phyloP scores from a whole-genome alignment of 2,113 vertebrate species.

The Parotia lawesii region DNA sequence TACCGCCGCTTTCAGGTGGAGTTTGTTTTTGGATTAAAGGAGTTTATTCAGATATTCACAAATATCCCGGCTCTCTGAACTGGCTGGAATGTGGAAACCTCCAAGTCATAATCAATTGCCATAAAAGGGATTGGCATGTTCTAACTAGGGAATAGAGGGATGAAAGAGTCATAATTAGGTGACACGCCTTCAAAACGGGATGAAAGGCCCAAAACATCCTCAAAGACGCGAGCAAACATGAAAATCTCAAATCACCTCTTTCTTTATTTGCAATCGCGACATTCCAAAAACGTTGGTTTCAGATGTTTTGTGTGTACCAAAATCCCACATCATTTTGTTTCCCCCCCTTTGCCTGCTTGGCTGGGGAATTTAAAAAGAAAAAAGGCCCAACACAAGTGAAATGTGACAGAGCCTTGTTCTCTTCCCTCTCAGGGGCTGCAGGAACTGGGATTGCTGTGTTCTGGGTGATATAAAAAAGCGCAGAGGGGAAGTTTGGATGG shows the following conservation, averaged over 20 bases:
- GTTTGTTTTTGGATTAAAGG: constrained; percentile 80
- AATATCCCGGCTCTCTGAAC: constrained; percentile 70
- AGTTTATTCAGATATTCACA: constrained; percentile 79
- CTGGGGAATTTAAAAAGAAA: neutral
- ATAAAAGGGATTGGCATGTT: constrained; percentile 59
- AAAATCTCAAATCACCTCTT: constrained; percentile 57
- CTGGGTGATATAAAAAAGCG: neutral
- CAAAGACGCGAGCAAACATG: constrained; percentile 3
- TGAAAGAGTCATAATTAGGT: constrained; percentile 72
- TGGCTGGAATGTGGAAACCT: constrained; percentile 71
- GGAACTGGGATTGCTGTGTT: neutral
- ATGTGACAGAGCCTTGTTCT: neutral
- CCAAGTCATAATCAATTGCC: constrained; percentile 70
- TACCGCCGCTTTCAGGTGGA: constrained; percentile 70
- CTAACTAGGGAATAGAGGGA: constrained; percentile 59
- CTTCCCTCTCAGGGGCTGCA: neutral
- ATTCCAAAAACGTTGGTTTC: constrained; percentile 11
- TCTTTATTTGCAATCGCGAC: constrained; percentile 34
- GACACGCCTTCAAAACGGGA: constrained; percentile 63
- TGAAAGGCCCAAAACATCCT: constrained; percentile 68
- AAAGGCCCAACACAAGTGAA: neutral
- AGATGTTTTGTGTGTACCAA: neutral
- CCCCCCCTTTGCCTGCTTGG: neutral
- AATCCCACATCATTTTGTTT: neutral
- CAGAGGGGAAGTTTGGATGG: neutral